These are phyloP conservation scores for Nasonia giraulti DNA, from an alignment of 1,140 invertebrate genomes.

Conservation along the genomic window DNA sequence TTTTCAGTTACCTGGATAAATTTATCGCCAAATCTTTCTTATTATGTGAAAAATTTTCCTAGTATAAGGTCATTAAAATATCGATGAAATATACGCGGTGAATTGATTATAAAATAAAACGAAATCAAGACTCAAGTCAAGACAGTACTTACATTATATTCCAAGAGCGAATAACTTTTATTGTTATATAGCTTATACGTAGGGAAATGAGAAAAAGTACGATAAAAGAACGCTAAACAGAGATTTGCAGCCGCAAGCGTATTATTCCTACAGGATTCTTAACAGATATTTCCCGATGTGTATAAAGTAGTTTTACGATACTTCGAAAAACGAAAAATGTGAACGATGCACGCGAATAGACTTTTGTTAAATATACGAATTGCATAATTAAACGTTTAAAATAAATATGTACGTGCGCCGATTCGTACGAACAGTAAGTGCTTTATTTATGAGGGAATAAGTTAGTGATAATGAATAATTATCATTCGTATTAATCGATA, in stretches of 20 bases:
- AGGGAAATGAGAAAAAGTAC: constrained; percentile 13
- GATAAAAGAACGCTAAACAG: constrained; percentile 17
- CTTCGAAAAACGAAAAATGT: constrained; percentile 13
- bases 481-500: constrained; percentile 37
- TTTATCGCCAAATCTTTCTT: constrained; percentile 10
- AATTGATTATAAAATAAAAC: neutral
- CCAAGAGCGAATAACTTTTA: constrained; percentile 33
- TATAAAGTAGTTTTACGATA: constrained; percentile 42
- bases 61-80: constrained; percentile 18
- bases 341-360: constrained; percentile 27
- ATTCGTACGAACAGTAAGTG: constrained; percentile 28
- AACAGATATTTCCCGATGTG: constrained; percentile 33
- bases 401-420: constrained; percentile 30
- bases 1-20: neutral
- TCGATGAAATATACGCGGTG: constrained; percentile 6
- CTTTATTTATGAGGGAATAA: constrained; percentile 43
- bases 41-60: neutral
- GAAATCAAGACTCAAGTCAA: constrained; percentile 2
- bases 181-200: constrained; percentile 44
- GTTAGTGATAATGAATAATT: constrained; percentile 23
- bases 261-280: constrained; percentile 34
- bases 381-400: constrained; percentile 6
- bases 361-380: constrained; percentile 36
- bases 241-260: constrained; percentile 12
- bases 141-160: constrained; percentile 46